Evolutionary conservation across 1,140 invertebrate genomes (phyloP).

Genomic region (Gonioctena quinquepunctata): DNA sequence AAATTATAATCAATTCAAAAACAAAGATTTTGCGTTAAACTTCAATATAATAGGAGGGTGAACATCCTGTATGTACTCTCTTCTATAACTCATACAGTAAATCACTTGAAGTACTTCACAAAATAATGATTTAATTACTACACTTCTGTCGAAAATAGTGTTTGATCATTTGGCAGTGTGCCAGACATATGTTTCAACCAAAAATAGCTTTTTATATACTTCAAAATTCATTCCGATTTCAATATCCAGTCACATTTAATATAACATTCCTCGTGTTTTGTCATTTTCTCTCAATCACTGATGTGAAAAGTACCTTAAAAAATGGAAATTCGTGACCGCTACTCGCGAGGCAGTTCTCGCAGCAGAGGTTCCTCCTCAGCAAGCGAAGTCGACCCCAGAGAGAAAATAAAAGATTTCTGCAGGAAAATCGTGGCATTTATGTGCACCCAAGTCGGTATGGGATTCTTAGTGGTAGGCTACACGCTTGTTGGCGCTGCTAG

Average conservation of each 20-base stretch:
- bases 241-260: not conserved
- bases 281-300: not conserved
- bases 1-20: too few species aligned
- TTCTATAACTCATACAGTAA: too few species aligned
- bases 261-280: not conserved
- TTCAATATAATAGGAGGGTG: too few species aligned
- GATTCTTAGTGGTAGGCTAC: slow-evolving; percentile 91
- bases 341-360: slow-evolving; percentile 8
- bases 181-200: slow-evolving; percentile 3
- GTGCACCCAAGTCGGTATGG: slow-evolving; percentile 94
- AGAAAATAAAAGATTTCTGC: slow-evolving; percentile 79
- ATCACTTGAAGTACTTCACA: not conserved
- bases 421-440: slow-evolving; percentile 85
- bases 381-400: slow-evolving; percentile 48
- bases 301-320: not conserved
- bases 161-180: not conserved
- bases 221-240: not conserved
- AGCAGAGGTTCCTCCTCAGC: slow-evolving; percentile 4
- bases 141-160: not conserved
- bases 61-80: too few species aligned
- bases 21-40: too few species aligned
- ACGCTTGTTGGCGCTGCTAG: slow-evolving; percentile 92
- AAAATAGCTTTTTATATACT: not conserved
- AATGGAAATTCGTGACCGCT: slow-evolving; percentile 1
- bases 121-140: not conserved